These are phyloP conservation scores for Chiloscyllium punctatum DNA, from an alignment of 2,797 vertebrate genomes.

Conservation along the genomic window DNA sequence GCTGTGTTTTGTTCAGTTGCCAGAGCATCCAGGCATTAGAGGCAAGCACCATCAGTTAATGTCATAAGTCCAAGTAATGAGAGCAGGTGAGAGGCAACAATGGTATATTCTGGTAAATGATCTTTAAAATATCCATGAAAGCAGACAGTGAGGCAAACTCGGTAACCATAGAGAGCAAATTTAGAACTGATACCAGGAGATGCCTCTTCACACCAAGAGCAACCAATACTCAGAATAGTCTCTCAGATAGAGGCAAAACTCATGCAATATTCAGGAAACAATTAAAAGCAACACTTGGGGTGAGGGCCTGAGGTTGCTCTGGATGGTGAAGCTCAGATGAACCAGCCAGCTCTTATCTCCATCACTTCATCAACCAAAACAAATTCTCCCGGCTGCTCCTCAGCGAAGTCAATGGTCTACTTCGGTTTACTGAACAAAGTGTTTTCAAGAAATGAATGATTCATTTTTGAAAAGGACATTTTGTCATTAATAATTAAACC, in stretches of 20 bases:
- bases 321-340: neutral
- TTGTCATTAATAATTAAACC: constrained; percentile 20
- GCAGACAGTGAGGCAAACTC: neutral
- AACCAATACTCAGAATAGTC: neutral
- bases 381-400: neutral
- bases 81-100: neutral
- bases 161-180: neutral
- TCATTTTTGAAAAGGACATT: neutral
- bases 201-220: neutral
- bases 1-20: neutral
- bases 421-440: neutral
- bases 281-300: neutral
- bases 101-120: neutral
- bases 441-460: neutral
- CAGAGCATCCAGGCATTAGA: neutral
- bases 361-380: neutral
- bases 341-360: neutral
- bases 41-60: neutral
- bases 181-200: neutral
- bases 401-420: neutral
- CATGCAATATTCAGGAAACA: neutral
- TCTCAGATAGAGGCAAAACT: neutral
- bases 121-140: neutral
- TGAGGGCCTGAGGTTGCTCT: neutral
- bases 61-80: neutral